Evolutionary conservation across 1,140 invertebrate genomes (phyloP).

Genomic region (Brachionus calyciflorus): DNA sequence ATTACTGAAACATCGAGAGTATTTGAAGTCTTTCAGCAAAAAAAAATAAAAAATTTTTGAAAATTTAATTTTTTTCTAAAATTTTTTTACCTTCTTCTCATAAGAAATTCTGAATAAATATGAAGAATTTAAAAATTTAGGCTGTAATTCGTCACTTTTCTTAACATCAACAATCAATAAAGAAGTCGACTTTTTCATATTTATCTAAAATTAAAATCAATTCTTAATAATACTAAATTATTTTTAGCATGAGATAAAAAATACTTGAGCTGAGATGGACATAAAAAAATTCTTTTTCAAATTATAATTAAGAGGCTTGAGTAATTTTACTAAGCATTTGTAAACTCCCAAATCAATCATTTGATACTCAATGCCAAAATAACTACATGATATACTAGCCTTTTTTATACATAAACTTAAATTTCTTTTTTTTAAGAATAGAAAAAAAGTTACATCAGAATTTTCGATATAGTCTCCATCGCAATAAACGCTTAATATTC

Average conservation of each 20-base stretch:
- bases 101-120: not conserved
- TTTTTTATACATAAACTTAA: too few relatives aligned
- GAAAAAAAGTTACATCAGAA: constrained; percentile 27
- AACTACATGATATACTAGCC: not conserved
- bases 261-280: constrained; percentile 26
- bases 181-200: not conserved
- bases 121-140: not conserved
- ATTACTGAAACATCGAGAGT: not conserved
- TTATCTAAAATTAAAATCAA: constrained; percentile 6
- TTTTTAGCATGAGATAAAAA: not conserved
- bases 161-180: not conserved
- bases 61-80: not conserved
- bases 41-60: not conserved
- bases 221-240: not conserved
- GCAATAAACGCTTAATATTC: constrained; percentile 13
- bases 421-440: too few relatives aligned
- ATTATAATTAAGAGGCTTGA: not conserved
- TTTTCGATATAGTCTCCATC: not conserved
- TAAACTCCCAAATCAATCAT: not conserved
- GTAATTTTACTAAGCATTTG: constrained; percentile 13
- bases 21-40: not conserved
- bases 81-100: not conserved
- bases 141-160: not conserved
- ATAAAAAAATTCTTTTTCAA: not conserved
- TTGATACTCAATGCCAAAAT: not conserved